A percentile compares a stretch with the other conserved stretches of the same genome.
phyloP scores from a whole-genome alignment of 1,140 invertebrate species.

The Saccostrea cuccullata region DNA sequence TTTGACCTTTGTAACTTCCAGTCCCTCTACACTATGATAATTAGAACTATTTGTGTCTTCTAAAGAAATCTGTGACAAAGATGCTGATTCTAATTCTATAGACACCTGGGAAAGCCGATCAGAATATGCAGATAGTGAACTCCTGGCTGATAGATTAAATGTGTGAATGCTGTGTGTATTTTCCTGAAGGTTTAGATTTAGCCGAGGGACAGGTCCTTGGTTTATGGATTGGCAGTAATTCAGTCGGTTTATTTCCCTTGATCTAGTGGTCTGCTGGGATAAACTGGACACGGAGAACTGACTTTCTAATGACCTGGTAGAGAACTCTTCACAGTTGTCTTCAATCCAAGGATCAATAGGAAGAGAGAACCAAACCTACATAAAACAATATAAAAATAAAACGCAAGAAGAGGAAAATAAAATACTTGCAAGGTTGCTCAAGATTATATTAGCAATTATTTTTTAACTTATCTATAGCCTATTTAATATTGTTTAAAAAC shows the following conservation, averaged over 20 bases:
- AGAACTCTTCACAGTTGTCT: not conserved
- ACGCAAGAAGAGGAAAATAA: too few species aligned
- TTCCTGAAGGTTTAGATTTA: not conserved
- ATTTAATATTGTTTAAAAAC: too few species aligned
- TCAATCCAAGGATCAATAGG: not conserved
- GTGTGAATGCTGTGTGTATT: not conserved
- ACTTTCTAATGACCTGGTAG: not conserved
- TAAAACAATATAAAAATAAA: not conserved
- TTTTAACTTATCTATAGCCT: too few species aligned
- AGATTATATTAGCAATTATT: too few species aligned
- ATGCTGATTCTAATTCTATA: constrained; percentile 16
- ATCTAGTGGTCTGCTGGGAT: constrained; percentile 8
- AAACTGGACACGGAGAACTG: constrained; percentile 1
- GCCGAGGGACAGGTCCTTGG: not conserved
- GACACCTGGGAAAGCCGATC: constrained; percentile 8
- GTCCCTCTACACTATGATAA: not conserved
- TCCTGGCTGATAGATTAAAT: constrained; percentile 20
- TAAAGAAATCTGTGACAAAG: not conserved
- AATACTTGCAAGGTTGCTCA: too few species aligned
- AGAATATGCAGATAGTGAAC: not conserved
- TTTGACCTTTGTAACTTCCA: not conserved
- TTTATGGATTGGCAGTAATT: not conserved
- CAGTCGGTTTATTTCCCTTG: not conserved
- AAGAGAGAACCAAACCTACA: constrained; percentile 17
- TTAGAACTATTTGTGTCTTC: not conserved